Evolutionary conservation across 1,140 invertebrate species (phyloP), one percentile per base, ranked within the genome.

Genomic region (Lucilia cuprina): DNA sequence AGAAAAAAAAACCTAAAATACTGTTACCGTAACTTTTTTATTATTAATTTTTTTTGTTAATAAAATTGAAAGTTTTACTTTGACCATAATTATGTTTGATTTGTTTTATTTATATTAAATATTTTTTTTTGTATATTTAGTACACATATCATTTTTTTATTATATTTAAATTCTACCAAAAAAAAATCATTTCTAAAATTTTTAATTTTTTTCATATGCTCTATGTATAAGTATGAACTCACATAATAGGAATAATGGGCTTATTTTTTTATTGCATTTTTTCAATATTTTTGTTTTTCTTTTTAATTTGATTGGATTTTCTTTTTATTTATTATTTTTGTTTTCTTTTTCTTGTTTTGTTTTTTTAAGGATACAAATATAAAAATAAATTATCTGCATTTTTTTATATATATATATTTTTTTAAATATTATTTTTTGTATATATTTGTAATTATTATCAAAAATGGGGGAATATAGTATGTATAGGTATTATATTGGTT

Each of bases 351-450:
- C 25, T 30, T 77, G 13, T 77, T 17, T 78, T 30, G 34, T 78
- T 78, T 78, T 17, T 78, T 47, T 78, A 78, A 78, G 75, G 75
- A 78, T 78, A 78, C 75, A 78, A 41, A 19, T 78, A 78, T 78
- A 78, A 78, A 78, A 78, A 78, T 78, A 78, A 78, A 78, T 78
- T 41, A 10, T 78, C 41, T 78, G 50, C 14, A 78, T 78, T 75
- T 75, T 34, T 78, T 78, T 47, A 41, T 78, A 35, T 19, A 30
- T 47, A 41, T 78, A 35, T 19, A 30, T 78, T n/a, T 60, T 60
- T n/a, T 60, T 60, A 5, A n/a, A 60, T 60, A 60, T 60, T 17
- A 41, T 41, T 41, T 41, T 2, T 41, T 41, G 41, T 41, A 41
- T 41, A 41, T 41, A 41, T 41, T 41, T 10, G 41, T 41, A 41